Percentiles rank a stretch among this genome's conserved stretches.
Conservation (phyloP, 2,888 invertebrate genomes). For the Margaritifera margaritifera region DNA sequence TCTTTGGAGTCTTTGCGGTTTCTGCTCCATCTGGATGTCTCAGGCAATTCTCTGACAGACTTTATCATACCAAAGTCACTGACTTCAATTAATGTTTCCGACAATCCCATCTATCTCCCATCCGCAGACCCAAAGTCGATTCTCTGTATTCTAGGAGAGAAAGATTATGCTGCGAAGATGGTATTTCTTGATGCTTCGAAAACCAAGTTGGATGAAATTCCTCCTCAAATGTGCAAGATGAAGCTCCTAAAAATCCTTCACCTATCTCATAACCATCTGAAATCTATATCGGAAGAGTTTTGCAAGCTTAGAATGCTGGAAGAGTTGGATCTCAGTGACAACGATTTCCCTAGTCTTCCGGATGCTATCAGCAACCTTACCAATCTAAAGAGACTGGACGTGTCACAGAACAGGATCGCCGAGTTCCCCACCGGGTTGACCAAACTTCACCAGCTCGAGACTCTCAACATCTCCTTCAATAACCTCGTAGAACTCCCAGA, state of each 20-base stretch:
- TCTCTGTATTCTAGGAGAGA: slow-evolving; percentile 54
- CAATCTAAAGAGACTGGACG: slow-evolving; percentile 78
- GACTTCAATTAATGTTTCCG: slow-evolving; percentile 51
- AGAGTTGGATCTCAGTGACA: slow-evolving; percentile 59
- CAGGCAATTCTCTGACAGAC: slow-evolving; percentile 60
- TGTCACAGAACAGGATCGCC: slow-evolving; percentile 72
- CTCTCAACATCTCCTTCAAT: slow-evolving; percentile 65
- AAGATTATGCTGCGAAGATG: slow-evolving; percentile 54
- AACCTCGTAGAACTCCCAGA: slow-evolving; percentile 62
- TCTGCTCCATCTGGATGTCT: slow-evolving; percentile 58
- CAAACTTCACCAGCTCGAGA: slow-evolving; percentile 51
- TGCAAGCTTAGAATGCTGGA: slow-evolving; percentile 55
- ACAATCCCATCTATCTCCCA: slow-evolving; percentile 60
- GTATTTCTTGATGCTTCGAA: slow-evolving; percentile 57
- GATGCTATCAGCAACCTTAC: slow-evolving; percentile 47
- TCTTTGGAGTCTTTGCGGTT: slow-evolving; percentile 58
- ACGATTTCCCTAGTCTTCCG: slow-evolving; percentile 46
- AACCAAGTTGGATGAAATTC: slow-evolving; percentile 60
- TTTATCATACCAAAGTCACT: slow-evolving; percentile 59
- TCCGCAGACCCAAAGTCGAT: slow-evolving; percentile 51
- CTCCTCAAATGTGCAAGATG: slow-evolving; percentile 53
- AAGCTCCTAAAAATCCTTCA: slow-evolving; percentile 55
- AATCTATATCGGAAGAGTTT: slow-evolving; percentile 54
- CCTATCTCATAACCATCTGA: slow-evolving; percentile 59
- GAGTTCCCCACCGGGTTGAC: slow-evolving; percentile 75